Evolutionary conservation across 2,888 invertebrate genomes (phyloP).

Genomic region (Luperina testacea): DNA sequence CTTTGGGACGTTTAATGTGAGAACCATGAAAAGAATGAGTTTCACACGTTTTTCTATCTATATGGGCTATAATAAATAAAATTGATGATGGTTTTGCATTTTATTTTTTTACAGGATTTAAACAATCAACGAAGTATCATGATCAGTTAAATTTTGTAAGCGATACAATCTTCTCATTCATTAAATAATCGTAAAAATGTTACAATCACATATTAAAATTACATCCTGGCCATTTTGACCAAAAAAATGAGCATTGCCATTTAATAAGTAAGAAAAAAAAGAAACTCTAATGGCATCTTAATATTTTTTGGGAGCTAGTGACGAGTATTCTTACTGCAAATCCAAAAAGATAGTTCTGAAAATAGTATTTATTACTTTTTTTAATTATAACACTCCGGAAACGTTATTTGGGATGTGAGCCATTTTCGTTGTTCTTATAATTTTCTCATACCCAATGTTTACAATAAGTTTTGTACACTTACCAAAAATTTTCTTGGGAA

Average conservation of each 20-base stretch:
- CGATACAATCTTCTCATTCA: not conserved
- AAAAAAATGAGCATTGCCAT: not conserved
- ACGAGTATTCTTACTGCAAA: not conserved
- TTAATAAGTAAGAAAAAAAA: not conserved
- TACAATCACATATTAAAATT: not conserved
- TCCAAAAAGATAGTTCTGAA: not conserved
- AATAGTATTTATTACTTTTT: not conserved
- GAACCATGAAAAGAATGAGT: slow-evolving; percentile 68
- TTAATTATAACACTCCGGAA: too few species aligned
- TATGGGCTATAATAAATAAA: not conserved
- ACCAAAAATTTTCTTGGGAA: not conserved
- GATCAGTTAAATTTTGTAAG: not conserved
- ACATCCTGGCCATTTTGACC: not conserved
- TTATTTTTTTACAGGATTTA: not conserved
- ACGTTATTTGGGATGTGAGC: not conserved
- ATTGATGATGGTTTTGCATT: not conserved
- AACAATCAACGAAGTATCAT: not conserved
- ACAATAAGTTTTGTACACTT: not conserved
- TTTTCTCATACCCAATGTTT: too few species aligned
- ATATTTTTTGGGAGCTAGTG: not conserved
- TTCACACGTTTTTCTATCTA: slow-evolving; percentile 71
- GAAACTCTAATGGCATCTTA: not conserved
- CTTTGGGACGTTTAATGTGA: slow-evolving; percentile 81
- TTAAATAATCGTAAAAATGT: not conserved
- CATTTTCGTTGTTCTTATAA: not conserved